Evolutionary conservation across 2,113 vertebrate species (phyloP), one percentile per base, ranked within the genome.

Genomic region (Martes martes): DNA sequence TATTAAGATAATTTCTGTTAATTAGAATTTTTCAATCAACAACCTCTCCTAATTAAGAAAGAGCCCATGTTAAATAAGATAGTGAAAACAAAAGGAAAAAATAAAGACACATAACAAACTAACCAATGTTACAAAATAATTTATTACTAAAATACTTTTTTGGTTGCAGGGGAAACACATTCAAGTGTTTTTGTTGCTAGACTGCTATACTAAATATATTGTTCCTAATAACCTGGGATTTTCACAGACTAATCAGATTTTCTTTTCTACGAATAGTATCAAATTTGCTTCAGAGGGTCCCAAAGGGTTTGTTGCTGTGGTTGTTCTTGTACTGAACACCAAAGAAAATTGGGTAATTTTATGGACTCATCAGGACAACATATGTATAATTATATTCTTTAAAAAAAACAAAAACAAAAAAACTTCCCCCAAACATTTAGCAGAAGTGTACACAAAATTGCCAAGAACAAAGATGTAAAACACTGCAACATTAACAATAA

Each of bases 281-380:
- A 71, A 88, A 95, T 91, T 92, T 91, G 10, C 16, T 95, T 88
- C n/a, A 88, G n/a, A 97, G 55, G 21, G 71, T 95, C 39, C 76
- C 92, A 88, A 94, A 74, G 80, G 6, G 33, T 89, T 95, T 92
- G 47, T 14, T 97, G 26, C 45, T 83, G 24, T 52, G 74, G 21
- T 55, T 91, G 15, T 86, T 89, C 73, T 95, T 61, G 89, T 69
- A 95, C 19, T 74, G 71, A 89, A 93, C 69, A 57, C 31, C 79
- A 61, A 85, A 95, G 65, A 94, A 97, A 94, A 93, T 8, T 94
- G 55, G 9, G 39, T 81, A 74, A 87, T 94, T 91, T 91, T 91
- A 91, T 84, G 55, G 63, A 95, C 23, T 96, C 80, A 88, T 95
- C 96, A 94, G 16, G 76, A 94, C 11, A 95, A 94, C 65, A 78